These are phyloP conservation scores for Sebastes diploproa DNA, from an alignment of 2,797 vertebrate genomes.

Conservation along the genomic window DNA sequence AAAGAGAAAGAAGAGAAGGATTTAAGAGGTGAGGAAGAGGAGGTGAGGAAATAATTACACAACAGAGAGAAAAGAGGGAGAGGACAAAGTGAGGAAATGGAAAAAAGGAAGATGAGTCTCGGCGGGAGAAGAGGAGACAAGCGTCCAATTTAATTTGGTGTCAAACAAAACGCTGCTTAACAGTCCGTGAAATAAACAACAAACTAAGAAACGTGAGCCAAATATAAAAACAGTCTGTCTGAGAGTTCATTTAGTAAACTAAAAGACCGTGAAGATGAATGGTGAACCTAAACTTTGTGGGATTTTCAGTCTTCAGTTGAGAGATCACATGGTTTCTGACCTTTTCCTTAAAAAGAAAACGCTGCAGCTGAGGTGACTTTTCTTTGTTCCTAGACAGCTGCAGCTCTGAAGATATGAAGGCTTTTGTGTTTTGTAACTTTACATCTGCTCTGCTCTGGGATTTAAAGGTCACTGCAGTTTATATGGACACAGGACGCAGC, in stretches of 20 bases:
- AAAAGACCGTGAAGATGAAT: not conserved
- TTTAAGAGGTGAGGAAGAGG: not conserved
- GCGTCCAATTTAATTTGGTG: not conserved
- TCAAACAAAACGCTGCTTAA: slow-evolving; percentile 33
- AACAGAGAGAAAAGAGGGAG: not conserved
- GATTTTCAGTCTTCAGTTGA: not conserved
- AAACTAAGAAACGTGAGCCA: not conserved
- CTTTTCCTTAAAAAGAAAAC: not conserved
- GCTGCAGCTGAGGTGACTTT: not conserved
- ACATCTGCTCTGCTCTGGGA: not conserved
- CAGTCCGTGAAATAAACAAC: slow-evolving; percentile 31
- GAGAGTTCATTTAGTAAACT: not conserved
- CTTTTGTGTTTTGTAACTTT: not conserved
- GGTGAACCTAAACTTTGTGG: not conserved
- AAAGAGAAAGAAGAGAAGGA: not conserved
- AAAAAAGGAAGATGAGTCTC: not conserved
- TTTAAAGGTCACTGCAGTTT: slow-evolving; percentile 22
- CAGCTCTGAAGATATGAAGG: not conserved
- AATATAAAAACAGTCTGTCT: not conserved
- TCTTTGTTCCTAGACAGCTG: not conserved
- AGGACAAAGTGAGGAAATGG: not conserved
- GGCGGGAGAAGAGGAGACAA: not conserved
- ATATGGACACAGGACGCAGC: not conserved
- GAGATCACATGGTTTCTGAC: not conserved
- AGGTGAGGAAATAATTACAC: not conserved